Evolutionary conservation across 2,113 vertebrate species (phyloP).

Genomic region (Jaculus jaculus): DNA sequence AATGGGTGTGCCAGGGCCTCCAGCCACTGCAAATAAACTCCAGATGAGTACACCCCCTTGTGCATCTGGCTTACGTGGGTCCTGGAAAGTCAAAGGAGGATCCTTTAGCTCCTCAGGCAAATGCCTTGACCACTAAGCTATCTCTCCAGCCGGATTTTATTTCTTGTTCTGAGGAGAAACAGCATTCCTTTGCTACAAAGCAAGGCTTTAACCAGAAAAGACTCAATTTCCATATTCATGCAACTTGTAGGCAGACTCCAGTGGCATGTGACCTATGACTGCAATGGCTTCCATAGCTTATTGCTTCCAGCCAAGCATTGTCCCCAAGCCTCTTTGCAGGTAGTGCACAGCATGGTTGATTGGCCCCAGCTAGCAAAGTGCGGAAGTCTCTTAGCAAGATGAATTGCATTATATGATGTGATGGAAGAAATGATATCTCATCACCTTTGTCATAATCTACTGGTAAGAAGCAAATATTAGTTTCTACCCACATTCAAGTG

Average conservation of each 20-base stretch:
- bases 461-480: not conserved
- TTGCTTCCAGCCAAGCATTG: not conserved
- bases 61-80: too few species aligned
- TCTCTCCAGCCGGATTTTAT: too few species aligned
- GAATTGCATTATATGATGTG: not conserved
- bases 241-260: not conserved
- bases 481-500: not conserved
- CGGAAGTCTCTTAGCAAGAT: not conserved
- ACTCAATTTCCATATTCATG: not conserved
- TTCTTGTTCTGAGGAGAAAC: not conserved
- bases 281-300: not conserved
- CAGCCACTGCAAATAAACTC: too few species aligned
- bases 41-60: too few species aligned
- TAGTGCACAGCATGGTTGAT: not conserved
- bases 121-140: too few species aligned
- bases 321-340: not conserved
- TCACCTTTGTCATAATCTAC: not conserved
- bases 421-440: not conserved
- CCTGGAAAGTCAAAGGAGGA: too few species aligned
- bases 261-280: not conserved
- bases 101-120: too few species aligned
- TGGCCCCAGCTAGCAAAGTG: not conserved
- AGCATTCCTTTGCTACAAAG: not conserved
- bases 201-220: not conserved
- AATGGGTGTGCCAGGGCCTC: too few species aligned